Percentiles rank a stretch among this genome's conserved stretches.
Conservation (phyloP, 1,140 invertebrate genomes). For the Zaprionus lachaisei region DNA sequence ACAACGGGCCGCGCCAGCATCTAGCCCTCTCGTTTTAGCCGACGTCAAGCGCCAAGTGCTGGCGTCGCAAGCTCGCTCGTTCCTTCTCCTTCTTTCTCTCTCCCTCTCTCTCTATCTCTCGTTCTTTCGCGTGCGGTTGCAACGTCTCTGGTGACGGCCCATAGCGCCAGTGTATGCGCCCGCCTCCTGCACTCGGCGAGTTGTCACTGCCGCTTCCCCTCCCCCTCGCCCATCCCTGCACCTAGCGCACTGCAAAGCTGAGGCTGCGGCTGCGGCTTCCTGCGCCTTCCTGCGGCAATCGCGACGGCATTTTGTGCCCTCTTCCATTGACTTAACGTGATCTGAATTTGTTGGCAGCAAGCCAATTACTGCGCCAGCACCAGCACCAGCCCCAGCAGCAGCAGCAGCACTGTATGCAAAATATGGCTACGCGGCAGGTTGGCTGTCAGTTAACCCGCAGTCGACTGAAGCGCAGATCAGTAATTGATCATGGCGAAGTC, state of each 20-base stretch:
- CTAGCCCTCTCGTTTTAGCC: constrained; percentile 7
- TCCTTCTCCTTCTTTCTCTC: neutral
- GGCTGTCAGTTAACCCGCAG: neutral
- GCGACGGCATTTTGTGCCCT: constrained; percentile 72
- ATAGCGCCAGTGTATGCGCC: constrained; percentile 65
- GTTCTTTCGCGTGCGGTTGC: constrained; percentile 7
- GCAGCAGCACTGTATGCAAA: constrained; percentile 26
- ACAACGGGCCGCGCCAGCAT: constrained; percentile 3
- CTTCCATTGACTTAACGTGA: constrained; percentile 77
- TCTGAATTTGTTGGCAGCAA: constrained; percentile 79
- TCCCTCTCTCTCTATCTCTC: constrained; percentile 1
- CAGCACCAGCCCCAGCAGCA: neutral
- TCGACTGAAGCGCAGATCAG: neutral
- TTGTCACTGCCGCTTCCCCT: constrained; percentile 25
- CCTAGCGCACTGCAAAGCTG: constrained; percentile 40
- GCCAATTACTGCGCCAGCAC: constrained; percentile 68
- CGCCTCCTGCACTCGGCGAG: constrained; percentile 55
- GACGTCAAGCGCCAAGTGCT: constrained; percentile 2
- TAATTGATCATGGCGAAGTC: constrained; percentile 2
- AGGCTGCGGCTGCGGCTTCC: constrained; percentile 36
- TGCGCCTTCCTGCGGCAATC: constrained; percentile 51
- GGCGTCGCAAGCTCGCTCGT: neutral
- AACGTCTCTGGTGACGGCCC: constrained; percentile 19
- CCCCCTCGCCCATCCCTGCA: neutral
- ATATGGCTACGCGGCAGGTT: constrained; percentile 30